A percentile compares a stretch with the other conserved stretches of the same genome.
phyloP scores from a whole-genome alignment of 2,888 invertebrate genomes.

The Auanema sp. region DNA sequence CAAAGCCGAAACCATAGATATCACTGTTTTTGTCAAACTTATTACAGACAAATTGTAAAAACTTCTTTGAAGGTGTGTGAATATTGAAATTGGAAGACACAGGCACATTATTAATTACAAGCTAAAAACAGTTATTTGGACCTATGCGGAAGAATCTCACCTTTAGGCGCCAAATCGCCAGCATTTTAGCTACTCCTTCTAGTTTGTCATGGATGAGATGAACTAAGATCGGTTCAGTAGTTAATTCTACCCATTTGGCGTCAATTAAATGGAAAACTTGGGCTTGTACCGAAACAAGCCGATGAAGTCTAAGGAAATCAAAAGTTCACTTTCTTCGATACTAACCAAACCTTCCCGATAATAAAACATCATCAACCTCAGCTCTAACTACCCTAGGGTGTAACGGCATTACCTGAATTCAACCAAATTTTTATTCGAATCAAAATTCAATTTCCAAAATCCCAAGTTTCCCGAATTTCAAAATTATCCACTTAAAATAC shows the following conservation, averaged over 20 bases:
- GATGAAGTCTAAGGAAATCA: slow-evolving; percentile 3
- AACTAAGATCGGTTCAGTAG: slow-evolving; percentile 16
- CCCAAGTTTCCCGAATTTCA: no score
- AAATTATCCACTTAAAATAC: no score
- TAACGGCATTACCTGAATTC: no score
- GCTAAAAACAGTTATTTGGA: slow-evolving; percentile 5
- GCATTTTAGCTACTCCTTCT: slow-evolving; percentile 20
- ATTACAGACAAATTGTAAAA: slow-evolving; percentile 21
- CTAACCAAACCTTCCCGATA: no score
- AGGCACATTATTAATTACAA: slow-evolving; percentile 17
- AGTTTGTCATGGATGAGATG: slow-evolving; percentile 19
- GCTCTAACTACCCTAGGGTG: no score
- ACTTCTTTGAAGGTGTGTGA: slow-evolving; percentile 20
- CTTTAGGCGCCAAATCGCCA: slow-evolving; percentile 12
- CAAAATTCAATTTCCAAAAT: no score
- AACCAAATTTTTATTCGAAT: no score
- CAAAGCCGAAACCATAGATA: slow-evolving; percentile 20
- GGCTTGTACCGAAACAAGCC: slow-evolving; percentile 15
- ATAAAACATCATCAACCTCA: no score
- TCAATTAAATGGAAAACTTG: slow-evolving; percentile 20
- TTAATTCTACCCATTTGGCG: slow-evolving; percentile 15
- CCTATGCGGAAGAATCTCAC: not conserved
- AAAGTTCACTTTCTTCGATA: no score
- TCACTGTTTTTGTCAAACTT: slow-evolving; percentile 19
- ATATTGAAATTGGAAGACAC: slow-evolving; percentile 21